Conservation (phyloP, 2,888 invertebrate genomes). For the Apodemia duryi region DNA sequence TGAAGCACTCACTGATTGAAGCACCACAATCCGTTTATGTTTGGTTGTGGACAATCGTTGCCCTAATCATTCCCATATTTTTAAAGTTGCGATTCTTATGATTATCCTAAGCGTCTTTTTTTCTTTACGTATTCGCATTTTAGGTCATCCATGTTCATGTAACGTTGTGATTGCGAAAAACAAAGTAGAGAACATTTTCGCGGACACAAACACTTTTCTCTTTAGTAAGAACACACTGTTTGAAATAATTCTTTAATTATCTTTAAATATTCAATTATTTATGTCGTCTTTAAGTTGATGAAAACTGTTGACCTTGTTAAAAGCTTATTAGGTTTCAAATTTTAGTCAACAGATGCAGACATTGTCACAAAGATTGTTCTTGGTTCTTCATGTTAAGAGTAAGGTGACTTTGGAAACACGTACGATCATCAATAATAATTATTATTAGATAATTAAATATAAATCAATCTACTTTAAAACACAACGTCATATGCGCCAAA, state of each 20-base stretch:
- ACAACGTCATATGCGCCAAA: neutral
- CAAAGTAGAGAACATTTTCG: conserved; percentile 76
- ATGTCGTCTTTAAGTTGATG: conserved; percentile 70
- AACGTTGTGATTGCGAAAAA: conserved; percentile 80
- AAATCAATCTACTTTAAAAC: neutral
- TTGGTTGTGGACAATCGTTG: conserved; percentile 57
- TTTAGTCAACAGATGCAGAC: conserved; percentile 80
- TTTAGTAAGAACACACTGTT: conserved; percentile 52
- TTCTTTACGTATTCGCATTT: conserved; percentile 78
- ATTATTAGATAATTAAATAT: neutral
- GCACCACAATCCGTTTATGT: conserved; percentile 53
- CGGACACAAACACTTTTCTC: conserved; percentile 66
- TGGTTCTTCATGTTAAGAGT: conserved; percentile 51
- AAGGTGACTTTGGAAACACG: conserved; percentile 46
- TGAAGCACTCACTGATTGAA: conserved; percentile 59
- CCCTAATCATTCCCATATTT: conserved; percentile 62
- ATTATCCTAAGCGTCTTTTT: conserved; percentile 73
- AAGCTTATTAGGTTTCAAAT: conserved; percentile 79
- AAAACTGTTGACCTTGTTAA: conserved; percentile 81
- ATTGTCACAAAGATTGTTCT: conserved; percentile 69
- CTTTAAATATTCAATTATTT: conserved; percentile 69
- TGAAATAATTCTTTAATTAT: conserved; percentile 52
- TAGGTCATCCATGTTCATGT: conserved; percentile 81
- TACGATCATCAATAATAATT: conserved; percentile 2
- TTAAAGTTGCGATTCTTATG: conserved; percentile 66